These are phyloP conservation scores for Chymomyza fuscimana DNA, from an alignment of 2,888 invertebrate species.

Conservation along the genomic window DNA sequence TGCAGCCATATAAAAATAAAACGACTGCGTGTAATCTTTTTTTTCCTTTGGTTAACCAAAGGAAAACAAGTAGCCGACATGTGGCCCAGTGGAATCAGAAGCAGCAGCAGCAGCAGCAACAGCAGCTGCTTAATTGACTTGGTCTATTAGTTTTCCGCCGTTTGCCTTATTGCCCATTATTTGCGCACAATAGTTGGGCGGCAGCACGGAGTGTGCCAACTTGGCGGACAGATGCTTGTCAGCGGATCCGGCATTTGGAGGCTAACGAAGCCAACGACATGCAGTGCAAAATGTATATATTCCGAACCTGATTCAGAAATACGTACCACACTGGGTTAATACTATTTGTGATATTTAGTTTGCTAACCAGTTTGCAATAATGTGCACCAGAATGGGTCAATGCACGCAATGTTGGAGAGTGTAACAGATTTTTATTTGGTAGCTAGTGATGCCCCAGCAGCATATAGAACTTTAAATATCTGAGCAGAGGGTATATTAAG, in stretches of 20 bases:
- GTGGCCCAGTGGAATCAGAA: not conserved
- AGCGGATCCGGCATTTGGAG: not conserved
- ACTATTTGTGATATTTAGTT: not conserved
- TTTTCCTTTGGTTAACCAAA: not conserved
- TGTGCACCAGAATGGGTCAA: no score
- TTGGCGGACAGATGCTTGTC: not conserved
- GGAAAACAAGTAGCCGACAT: not conserved
- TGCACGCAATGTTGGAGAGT: no score
- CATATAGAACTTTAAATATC: no score
- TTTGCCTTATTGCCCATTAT: constrained; percentile 16
- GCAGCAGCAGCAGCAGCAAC: constrained; percentile 1
- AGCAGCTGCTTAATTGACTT: constrained; percentile 63
- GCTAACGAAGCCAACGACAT: constrained; percentile 28
- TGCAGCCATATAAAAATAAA: constrained; percentile 20
- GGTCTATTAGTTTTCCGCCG: constrained; percentile 55
- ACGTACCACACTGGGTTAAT: not conserved
- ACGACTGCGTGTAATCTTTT: not conserved
- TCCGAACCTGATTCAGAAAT: not conserved
- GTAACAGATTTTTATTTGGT: no score
- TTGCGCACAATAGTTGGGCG: constrained; percentile 2
- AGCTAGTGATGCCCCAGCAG: no score
- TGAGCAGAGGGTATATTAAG: no score
- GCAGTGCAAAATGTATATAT: constrained; percentile 5
- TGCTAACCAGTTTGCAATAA: not conserved
- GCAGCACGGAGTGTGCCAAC: not conserved